Percentiles rank a stretch among this genome's conserved stretches.
Evolutionary conservation across 2,888 invertebrate species (phyloP).

Genomic region (Lumbricus terrestris): DNA sequence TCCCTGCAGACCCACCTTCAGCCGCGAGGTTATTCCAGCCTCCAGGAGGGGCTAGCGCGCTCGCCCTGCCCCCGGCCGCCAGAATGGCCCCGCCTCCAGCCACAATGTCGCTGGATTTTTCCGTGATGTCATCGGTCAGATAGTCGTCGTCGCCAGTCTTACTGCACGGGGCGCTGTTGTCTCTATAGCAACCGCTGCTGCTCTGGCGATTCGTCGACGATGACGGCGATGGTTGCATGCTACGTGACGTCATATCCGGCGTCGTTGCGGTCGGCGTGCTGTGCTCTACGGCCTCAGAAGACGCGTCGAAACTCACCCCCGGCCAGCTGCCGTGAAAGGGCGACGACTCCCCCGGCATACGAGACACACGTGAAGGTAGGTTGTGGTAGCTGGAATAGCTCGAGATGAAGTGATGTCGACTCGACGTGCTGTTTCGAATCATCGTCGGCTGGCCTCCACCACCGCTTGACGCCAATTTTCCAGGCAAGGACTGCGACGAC

Average conservation of each 20-base stretch:
- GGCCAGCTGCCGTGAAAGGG: constrained; percentile 33
- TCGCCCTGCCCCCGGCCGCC: background rate
- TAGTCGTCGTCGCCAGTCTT: constrained; percentile 16
- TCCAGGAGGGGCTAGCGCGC: background rate
- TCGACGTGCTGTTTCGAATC: constrained; percentile 11
- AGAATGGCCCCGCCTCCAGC: background rate
- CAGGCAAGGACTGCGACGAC: constrained; percentile 31
- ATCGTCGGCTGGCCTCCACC: constrained; percentile 5
- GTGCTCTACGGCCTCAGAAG: constrained; percentile 28
- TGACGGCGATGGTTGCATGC: constrained; percentile 14
- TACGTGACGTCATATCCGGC: constrained; percentile 15
- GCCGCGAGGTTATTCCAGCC: background rate
- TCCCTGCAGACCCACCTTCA: background rate
- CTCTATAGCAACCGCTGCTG: constrained; percentile 18
- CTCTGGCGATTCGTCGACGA: constrained; percentile 8
- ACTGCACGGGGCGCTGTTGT: constrained; percentile 24
- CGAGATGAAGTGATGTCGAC: constrained; percentile 20
- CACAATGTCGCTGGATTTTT: background rate
- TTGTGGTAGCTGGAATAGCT: constrained; percentile 33
- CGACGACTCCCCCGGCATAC: constrained; percentile 18
- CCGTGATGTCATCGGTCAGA: constrained; percentile 7
- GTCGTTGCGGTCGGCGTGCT: constrained; percentile 19
- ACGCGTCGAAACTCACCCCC: constrained; percentile 29
- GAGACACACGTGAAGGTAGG: constrained; percentile 19
- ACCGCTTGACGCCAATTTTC: background rate